Percentiles rank a stretch among this genome's conserved stretches.
Conservation (phyloP, 2,888 invertebrate genomes). For the Molanna angustata region DNA sequence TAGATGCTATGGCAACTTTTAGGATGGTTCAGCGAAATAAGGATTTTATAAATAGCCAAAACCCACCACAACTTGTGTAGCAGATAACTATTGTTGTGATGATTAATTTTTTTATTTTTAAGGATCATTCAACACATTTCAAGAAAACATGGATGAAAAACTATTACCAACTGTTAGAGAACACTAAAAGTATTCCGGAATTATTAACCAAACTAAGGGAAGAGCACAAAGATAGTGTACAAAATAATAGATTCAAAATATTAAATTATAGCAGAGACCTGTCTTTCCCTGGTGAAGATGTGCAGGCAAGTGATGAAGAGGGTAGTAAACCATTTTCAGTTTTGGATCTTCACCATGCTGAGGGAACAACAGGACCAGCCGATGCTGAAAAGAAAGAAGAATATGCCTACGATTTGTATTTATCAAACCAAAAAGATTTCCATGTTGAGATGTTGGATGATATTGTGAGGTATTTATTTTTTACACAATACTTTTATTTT, state of each 20-base stretch:
- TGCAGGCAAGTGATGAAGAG: background rate
- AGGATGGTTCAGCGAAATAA: too few relatives aligned
- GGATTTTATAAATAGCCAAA: too few relatives aligned
- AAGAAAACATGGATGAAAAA: constrained; percentile 43
- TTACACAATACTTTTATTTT: too few relatives aligned
- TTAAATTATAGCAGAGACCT: constrained; percentile 47
- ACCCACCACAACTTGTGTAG: too few relatives aligned
- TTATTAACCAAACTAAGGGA: constrained; percentile 48
- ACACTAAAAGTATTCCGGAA: constrained; percentile 40
- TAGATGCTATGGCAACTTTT: too few relatives aligned
- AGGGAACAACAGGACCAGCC: constrained; percentile 36
- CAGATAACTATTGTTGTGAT: too few relatives aligned
- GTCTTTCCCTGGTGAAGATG: constrained; percentile 36
- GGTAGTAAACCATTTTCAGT: constrained; percentile 33
- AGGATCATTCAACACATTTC: constrained; percentile 42
- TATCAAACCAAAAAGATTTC: constrained; percentile 45
- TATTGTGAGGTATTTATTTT: constrained; percentile 42
- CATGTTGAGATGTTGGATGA: constrained; percentile 49
- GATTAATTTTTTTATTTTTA: constrained; percentile 31
- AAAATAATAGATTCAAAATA: constrained; percentile 46
- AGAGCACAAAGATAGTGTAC: constrained; percentile 43
- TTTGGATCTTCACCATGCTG: constrained; percentile 43
- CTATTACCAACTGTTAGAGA: constrained; percentile 37
- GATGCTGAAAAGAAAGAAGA: constrained; percentile 3
- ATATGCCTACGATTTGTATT: constrained; percentile 50